Evolutionary conservation across 2,113 vertebrate species (phyloP), one percentile per base, ranked within the genome.

Genomic region (Triplophysa tibetana): DNA sequence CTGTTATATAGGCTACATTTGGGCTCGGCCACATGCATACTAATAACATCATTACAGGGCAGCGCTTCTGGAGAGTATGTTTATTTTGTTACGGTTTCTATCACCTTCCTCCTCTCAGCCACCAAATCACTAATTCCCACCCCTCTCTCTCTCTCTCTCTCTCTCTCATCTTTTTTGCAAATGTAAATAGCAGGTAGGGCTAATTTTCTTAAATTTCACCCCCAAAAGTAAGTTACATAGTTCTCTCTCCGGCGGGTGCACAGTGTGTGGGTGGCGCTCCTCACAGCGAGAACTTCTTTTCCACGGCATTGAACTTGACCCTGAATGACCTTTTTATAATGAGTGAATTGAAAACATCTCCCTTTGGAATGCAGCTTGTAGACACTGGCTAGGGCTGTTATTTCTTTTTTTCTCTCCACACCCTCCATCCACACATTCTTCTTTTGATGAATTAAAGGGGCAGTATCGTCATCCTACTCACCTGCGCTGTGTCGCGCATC

Each of bases 341-440:
- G 96, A 98, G 92, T 96, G 95, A 96, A 98, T 97, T 97, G 95
- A 96, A 99, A 98, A 96, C 95, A 98, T 98, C 93, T 96, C 95
- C 95, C 95, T 95, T 96, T 95, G 95, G 95, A 98, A 96, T 98
- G 95, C 93, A 91, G 93, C 92, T 94, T 94, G 93, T 93, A 95
- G 93, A 95, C 94, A 94, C 90, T 92, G 91, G 90, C 93, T 91
- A 92, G 2, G 83, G 90, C 90, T 92, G 90, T 91, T 92, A 91
- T 94, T 93, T 85, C 77, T 83, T 89, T 93, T 90, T 91, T 19
- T 70, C 60, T 81, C 73, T 77, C 38, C 69, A 70, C 69, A 70
- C 75, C 60, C 65, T 68, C 69, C 62, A 75, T 61, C 83, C 62
- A 76, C 76, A 84, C 76, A 77, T 77, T 75, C 91, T 90, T 91